phyloP scores from a whole-genome alignment of 2,797 vertebrate genomes.

The Rhinella marina region DNA sequence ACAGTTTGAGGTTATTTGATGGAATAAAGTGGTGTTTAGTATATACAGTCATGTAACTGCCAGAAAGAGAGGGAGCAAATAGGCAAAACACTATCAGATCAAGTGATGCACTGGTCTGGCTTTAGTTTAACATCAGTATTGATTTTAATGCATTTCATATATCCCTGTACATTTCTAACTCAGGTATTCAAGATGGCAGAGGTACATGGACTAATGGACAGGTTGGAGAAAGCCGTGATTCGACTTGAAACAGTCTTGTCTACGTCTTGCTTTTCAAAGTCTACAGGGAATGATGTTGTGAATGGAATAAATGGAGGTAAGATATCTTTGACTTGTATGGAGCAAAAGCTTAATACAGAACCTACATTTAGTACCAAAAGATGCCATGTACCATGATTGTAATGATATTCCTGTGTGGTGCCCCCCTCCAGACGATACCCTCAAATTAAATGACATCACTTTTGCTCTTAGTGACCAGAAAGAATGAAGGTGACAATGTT shows the following conservation, averaged over 20 bases:
- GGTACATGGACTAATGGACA: constrained; percentile 84
- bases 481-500: not conserved
- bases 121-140: not conserved
- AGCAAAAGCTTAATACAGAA: not conserved
- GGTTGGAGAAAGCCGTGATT: constrained; percentile 88
- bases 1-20: too few species aligned
- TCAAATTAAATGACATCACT: not conserved
- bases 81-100: too few species aligned
- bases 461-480: not conserved
- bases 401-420: not conserved
- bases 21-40: not conserved
- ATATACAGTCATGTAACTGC: not conserved
- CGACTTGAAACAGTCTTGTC: constrained; percentile 85
- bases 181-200: constrained; percentile 76
- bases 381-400: not conserved
- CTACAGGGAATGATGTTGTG: constrained; percentile 77
- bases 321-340: not conserved
- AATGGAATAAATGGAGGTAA: constrained; percentile 86
- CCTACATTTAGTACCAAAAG: not conserved
- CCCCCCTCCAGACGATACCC: not conserved
- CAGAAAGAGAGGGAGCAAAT: too few species aligned
- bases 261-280: constrained; percentile 69
- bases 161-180: constrained; percentile 62
- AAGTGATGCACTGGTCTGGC: not conserved
- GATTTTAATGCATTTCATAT: not conserved